phyloP scores from a whole-genome alignment of 2,888 invertebrate species.

The Chaetoderma sp. region DNA sequence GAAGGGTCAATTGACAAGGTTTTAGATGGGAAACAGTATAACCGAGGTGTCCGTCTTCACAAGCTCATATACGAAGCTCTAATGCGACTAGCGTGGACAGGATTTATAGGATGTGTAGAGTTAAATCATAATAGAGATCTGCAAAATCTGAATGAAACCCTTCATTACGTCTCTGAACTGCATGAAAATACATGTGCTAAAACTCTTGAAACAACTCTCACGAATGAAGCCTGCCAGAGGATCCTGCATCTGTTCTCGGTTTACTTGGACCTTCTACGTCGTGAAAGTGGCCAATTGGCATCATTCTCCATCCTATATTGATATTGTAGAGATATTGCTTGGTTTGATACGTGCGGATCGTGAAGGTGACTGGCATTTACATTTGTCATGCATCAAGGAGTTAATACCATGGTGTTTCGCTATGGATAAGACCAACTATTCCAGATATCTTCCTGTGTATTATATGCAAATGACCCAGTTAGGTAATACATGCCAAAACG shows the following conservation, averaged over 20 bases:
- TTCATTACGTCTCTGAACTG: no score
- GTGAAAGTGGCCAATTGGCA: background rate
- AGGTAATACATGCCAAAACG: constrained; percentile 3
- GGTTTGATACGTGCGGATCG: background rate
- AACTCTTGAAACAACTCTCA: no score
- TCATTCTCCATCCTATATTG: background rate
- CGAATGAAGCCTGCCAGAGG: no score
- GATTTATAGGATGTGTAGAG: constrained; percentile 10
- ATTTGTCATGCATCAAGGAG: background rate
- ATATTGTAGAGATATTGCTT: background rate
- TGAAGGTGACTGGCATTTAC: background rate
- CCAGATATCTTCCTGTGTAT: background rate
- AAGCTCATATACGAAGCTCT: no score
- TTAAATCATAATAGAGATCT: constrained; percentile 1
- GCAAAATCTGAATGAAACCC: no score
- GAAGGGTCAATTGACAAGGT: constrained; percentile 38
- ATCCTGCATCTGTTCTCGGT: no score
- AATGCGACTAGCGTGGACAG: constrained; percentile 19
- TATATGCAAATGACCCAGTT: constrained; percentile 14
- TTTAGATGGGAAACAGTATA: constrained; percentile 29
- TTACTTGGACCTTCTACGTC: background rate
- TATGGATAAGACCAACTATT: background rate
- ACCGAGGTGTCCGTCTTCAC: constrained; percentile 20
- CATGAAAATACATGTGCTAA: no score
- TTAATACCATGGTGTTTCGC: background rate